Evolutionary conservation across 2,888 invertebrate species (phyloP).

Genomic region (Ophion slaviceki): DNA sequence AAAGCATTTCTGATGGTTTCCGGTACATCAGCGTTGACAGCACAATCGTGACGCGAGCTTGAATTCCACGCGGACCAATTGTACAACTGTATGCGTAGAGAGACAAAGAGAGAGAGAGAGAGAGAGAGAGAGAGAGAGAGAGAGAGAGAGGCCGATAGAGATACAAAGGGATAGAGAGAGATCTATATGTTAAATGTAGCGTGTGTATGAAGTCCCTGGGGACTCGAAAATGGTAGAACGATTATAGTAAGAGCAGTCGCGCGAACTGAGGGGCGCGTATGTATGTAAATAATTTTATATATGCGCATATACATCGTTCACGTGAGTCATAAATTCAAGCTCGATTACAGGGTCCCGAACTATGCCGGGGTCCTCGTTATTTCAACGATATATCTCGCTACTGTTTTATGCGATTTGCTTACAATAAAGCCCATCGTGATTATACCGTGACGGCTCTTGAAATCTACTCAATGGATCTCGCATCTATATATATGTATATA

Average conservation of each 20-base stretch:
- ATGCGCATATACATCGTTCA: constrained; percentile 10
- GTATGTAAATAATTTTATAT: constrained; percentile 39
- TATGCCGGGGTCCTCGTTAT: constrained; percentile 42
- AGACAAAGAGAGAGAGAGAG: no score
- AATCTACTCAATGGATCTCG: constrained; percentile 26
- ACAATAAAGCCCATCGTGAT: constrained; percentile 41
- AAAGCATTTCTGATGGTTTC: constrained; percentile 67
- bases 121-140: no score
- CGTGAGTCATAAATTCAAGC: constrained; percentile 45
- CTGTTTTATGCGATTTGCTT: constrained; percentile 36
- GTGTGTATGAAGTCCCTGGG: constrained; percentile 55
- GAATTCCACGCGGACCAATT: constrained; percentile 50
- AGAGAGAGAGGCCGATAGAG: no score
- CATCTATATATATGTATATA: not conserved
- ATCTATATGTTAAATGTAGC: constrained; percentile 19
- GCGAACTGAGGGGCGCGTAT: constrained; percentile 28
- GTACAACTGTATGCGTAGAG: not conserved
- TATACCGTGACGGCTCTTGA: constrained; percentile 20
- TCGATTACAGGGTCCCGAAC: constrained; percentile 44
- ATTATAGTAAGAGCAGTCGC: constrained; percentile 50
- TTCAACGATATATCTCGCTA: constrained; percentile 18
- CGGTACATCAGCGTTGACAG: constrained; percentile 66
- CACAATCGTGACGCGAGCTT: constrained; percentile 51
- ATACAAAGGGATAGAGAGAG: no score
- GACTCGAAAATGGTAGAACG: constrained; percentile 42